A percentile compares a stretch with the other conserved stretches of the same genome.
Evolutionary conservation across 2,888 invertebrate genomes (phyloP).

Genomic region (Sthenelais limicola): DNA sequence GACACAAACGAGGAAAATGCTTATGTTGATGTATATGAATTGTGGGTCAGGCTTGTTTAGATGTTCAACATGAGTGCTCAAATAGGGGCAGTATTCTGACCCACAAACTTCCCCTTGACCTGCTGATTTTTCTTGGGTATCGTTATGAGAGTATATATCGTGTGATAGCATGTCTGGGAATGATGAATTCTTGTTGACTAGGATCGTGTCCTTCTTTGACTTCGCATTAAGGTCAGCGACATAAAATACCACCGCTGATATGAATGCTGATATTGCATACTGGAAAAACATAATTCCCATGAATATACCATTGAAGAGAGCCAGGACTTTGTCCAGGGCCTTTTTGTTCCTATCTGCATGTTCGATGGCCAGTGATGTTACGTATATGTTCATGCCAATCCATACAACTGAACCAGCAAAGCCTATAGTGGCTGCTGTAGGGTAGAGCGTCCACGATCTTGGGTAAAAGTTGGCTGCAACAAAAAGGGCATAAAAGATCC

Average conservation of each 20-base stretch:
- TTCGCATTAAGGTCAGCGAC: not conserved
- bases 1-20: not conserved
- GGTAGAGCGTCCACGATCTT: slow-evolving; percentile 21
- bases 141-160: not conserved
- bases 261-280: slow-evolving; percentile 11
- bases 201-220: not conserved
- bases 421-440: not conserved
- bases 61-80: not conserved
- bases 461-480: slow-evolving; percentile 22
- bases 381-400: slow-evolving; percentile 12
- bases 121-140: not conserved
- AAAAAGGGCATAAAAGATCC: slow-evolving; percentile 1
- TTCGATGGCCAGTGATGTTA: slow-evolving; percentile 14
- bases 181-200: too few relatives aligned
- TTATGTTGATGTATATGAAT: slow-evolving; percentile 18
- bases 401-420: slow-evolving; percentile 8
- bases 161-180: too few relatives aligned
- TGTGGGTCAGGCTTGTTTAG: not conserved
- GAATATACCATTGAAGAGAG: slow-evolving; percentile 26
- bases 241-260: slow-evolving; percentile 6
- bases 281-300: slow-evolving; percentile 26
- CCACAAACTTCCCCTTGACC: too few relatives aligned
- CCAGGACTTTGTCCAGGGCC: not conserved
- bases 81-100: slow-evolving; percentile 3
- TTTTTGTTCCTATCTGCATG: slow-evolving; percentile 14